phyloP scores from a whole-genome alignment of 2,888 invertebrate species.

The Cerastis rubricosa region DNA sequence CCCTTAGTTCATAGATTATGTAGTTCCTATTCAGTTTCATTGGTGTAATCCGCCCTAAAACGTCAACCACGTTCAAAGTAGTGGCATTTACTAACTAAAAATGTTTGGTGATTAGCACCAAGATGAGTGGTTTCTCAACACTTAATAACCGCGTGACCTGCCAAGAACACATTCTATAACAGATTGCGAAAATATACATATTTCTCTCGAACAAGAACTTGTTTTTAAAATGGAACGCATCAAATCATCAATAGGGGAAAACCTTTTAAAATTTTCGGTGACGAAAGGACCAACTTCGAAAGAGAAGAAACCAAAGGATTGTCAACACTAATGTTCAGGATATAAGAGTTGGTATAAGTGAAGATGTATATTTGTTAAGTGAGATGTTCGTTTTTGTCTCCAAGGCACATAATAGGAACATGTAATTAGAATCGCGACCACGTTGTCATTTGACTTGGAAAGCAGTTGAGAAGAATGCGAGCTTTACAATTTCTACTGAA shows the following conservation, averaged over 20 bases:
- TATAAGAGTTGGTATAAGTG: slow-evolving; percentile 36
- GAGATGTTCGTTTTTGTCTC: slow-evolving; percentile 66
- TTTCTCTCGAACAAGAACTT: slow-evolving; percentile 73
- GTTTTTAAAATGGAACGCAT: slow-evolving; percentile 84
- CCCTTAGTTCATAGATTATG: background rate
- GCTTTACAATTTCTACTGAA: slow-evolving; percentile 75
- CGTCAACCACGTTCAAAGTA: background rate
- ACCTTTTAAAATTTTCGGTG: slow-evolving; percentile 72
- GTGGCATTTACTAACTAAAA: background rate
- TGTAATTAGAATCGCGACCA: slow-evolving; percentile 80
- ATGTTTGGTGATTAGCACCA: slow-evolving; percentile 14
- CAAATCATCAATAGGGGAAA: slow-evolving; percentile 82
- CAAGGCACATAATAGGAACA: slow-evolving; percentile 76
- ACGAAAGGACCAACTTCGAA: slow-evolving; percentile 63
- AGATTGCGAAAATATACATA: slow-evolving; percentile 78
- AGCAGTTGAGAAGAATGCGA: slow-evolving; percentile 80
- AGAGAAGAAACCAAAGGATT: slow-evolving; percentile 32
- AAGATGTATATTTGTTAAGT: slow-evolving; percentile 49
- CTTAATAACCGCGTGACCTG: slow-evolving; percentile 30
- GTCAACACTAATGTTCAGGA: slow-evolving; percentile 55
- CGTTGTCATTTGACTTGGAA: slow-evolving; percentile 87
- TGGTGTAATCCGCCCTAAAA: background rate
- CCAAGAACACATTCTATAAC: slow-evolving; percentile 45
- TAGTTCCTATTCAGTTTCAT: background rate
- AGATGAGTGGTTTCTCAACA: slow-evolving; percentile 28